Base-by-base conservation (phyloP, 2,888 invertebrate genomes). In the Dyspetes luteomarginatus region DNA sequence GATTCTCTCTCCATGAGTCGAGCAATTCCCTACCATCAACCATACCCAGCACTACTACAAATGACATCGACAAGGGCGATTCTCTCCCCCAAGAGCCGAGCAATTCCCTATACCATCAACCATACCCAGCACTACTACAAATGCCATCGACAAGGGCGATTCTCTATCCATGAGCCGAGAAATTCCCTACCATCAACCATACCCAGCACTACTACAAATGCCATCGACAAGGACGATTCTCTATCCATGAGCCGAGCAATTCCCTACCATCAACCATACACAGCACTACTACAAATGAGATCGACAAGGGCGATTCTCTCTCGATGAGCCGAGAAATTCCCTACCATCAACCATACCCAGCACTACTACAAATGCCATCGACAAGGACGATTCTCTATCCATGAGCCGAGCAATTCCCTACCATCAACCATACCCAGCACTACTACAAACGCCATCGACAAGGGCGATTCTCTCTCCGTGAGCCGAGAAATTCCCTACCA, bases 401-500 rank as follows among this genome's bases (percentile, higher is more conserved):
- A 36, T 12, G 36, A 36, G 12, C 36, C 36, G 36, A 36, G 3
- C 36, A 12, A 36, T n/a, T n/a, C 88, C 88, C 86, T 65, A 58
- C 5, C 24, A 36, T 36, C 52, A 36, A 60, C 30, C 71, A 26
- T 55, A 36, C 52, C 72, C 15, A 62, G 26, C 60, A 36, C 15
- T n/a, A 28, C 9, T 30, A 65, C 48, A 50, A 48, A 55, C 55
- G 56, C 1, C 36, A 36, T 12, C 36, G 36, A 36, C 7, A 36
- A 36, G 12, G 2, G 12, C 1, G 36, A 36, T 12, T 5, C 36
- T 36, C 2, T n/a, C n/a, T n/a, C n/a, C n/a, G n/a, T n/a, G n/a
- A n/a, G n/a, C n/a, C n/a, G n/a, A n/a, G 3, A 7, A 12, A 36
- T n/a, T n/a, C 88, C 88, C 86, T 65, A 58, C 5, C 24, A 36